Base-by-base conservation (phyloP, 2,797 vertebrate genomes). In the Crenichthys baileyi region DNA sequence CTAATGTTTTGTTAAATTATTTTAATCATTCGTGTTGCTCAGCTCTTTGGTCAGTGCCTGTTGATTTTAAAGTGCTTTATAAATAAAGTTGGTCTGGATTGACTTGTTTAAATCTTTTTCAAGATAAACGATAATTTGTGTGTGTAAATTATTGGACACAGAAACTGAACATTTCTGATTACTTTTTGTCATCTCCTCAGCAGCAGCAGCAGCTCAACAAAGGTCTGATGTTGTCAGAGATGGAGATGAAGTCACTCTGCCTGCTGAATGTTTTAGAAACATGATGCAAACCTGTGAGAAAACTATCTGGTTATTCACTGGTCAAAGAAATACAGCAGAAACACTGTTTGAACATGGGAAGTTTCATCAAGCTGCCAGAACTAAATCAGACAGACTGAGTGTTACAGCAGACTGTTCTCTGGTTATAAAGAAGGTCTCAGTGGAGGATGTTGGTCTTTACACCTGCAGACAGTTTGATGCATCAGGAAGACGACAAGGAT, bases 201-300 rank as follows among this genome's bases (percentile, higher is more conserved):
- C 72, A 79, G 29, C 65, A 46, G 26, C 60, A 60, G 78, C 22
- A 15, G 24, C 63, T 51, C 5, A 12, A 46, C 24, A 53, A 6
- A 48, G 4, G 1, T 24, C 5, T n/a, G 1, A 39, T 24, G 13
- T 61, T 20, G 5, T 48, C 36, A 39, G 0, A n/a, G 36, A 0
- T 15, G 80, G 80, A 78, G 76, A 29, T 29, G 70, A 75, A 0
- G 75, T 73, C 51, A 72, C 68, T n/a, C 44, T 87, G 31, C 6
- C 63, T 3, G 87, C 83, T 83, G 8, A 11, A 24, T 50, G 29
- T 29, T 26, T 2, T 16, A 44, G 20, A 4, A 0, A 50, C 0
- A 2, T 7, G 51, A 61, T 55, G 20, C 0, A 55, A 4, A 5
- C 44, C 0, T 85, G 81, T 70, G 1, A 18, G 4, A 8, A 1